Base-by-base conservation (phyloP, 2,888 invertebrate species). In the Conchocele bisecta region DNA sequence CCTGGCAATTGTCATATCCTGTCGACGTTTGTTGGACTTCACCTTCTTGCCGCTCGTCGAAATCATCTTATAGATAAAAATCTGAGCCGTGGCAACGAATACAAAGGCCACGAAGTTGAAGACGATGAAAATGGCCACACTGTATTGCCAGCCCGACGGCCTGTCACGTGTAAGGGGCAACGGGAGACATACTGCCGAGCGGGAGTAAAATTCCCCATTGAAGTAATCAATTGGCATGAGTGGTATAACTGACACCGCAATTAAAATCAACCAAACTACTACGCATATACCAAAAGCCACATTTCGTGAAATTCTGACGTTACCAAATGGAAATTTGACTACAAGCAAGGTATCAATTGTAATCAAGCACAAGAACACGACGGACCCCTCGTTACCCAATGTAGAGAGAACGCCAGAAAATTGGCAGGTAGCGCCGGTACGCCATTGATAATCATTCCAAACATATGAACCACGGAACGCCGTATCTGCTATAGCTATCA, bases 311-410 rank as follows among this genome's bases (percentile, higher is more conserved):
- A 90, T 83, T 13, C 66, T 66, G 11, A 73, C 28, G 22, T 66
- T 65, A 3, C 77, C 92, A 54, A 94, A 89, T 15, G 94, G 93
- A 73, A 93, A 91, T n/a, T 93, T 93, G 28, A 94, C 93, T 1
- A 93, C 93, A 74, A 93, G 91, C 79, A 94, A 92, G 15, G 94
- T 92, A 86, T 94, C 94, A 91, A 93, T 92, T 0, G 94, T 94
- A 61, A 94, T 93, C 68, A 94, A 81, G 0, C 93, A 92, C 15
- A 94, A 90, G 51, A 94, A 92, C 69, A 94, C 86, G 1, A 94
- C 94, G 0, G 94, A 94, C 3, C 93, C 93, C 87, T 94, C 93
- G 68, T 93, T 93, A 64, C 94, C 93, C 20, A 83, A 7, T 0
- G 79, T 75, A 3, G 82, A 64, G n/a, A 86, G 35, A 15, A 71